Percentiles rank a stretch among this genome's conserved stretches.
Conservation (phyloP, 1,140 invertebrate genomes). For the Drosophila nigrodunni region DNA sequence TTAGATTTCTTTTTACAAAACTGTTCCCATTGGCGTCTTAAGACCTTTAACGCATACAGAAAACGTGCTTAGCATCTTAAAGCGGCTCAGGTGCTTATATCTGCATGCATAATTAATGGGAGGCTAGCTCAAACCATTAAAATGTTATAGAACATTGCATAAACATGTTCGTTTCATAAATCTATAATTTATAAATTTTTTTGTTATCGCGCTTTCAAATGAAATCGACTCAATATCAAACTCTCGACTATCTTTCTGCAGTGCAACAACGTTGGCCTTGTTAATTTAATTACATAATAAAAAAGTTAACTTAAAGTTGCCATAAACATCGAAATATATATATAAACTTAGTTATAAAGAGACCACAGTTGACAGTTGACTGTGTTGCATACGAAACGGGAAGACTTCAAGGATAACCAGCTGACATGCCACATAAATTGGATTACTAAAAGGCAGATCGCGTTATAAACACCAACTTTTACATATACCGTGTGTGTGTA, state of each 20-base stretch:
- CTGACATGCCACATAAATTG: slow-evolving; percentile 82
- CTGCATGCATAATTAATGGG: slow-evolving; percentile 76
- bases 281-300: slow-evolving; percentile 43
- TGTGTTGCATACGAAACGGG: slow-evolving; percentile 53
- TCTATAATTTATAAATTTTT: slow-evolving; percentile 32
- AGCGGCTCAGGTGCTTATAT: slow-evolving; percentile 46
- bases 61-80: slow-evolving; percentile 62
- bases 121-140: slow-evolving; percentile 33
- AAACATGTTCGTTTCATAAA: slow-evolving; percentile 43
- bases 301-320: slow-evolving; percentile 68
- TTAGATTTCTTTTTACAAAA: slow-evolving; percentile 60
- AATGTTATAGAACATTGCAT: slow-evolving; percentile 64
- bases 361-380: slow-evolving; percentile 33
- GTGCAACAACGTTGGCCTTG: slow-evolving; percentile 74
- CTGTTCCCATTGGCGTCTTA: slow-evolving; percentile 49
- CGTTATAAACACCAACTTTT: slow-evolving; percentile 50
- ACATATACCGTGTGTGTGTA: slow-evolving; percentile 35
- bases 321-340: slow-evolving; percentile 54
- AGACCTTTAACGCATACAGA: slow-evolving; percentile 46
- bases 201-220: slow-evolving; percentile 14
- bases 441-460: slow-evolving; percentile 65
- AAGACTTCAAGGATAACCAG: slow-evolving; percentile 78
- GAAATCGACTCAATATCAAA: slow-evolving; percentile 28
- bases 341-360: slow-evolving; percentile 32
- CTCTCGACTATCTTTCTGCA: slow-evolving; percentile 49